Percentiles rank a stretch among this genome's conserved stretches.
Evolutionary conservation across 37 sponge, comb jelly and placozoan genomes (phyloP).

Genomic region (Agelas oroides): DNA sequence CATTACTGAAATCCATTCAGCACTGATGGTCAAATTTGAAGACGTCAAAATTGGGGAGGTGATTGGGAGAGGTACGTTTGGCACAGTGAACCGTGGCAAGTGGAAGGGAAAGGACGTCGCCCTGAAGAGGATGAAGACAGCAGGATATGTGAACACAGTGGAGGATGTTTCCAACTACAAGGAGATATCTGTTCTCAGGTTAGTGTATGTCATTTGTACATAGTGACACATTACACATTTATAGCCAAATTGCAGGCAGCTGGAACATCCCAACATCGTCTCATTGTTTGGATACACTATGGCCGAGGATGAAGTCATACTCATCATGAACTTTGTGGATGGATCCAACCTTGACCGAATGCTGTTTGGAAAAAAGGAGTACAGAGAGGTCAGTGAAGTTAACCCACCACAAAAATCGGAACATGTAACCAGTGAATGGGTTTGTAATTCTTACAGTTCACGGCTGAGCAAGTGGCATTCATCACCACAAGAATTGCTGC

Average conservation of each 20-base stretch:
- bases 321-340: slow-evolving; percentile 39
- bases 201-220: not conserved
- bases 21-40: too few species aligned
- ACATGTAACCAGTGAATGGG: not conserved
- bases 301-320: slow-evolving; percentile 15
- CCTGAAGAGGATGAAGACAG: not conserved
- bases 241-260: too few species aligned
- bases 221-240: too few species aligned
- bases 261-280: not conserved
- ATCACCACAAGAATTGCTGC: slow-evolving; percentile 34
- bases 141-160: not conserved
- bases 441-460: not conserved
- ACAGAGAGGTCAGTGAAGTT: slow-evolving; percentile 9
- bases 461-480: not conserved
- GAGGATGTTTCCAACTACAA: not conserved
- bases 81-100: not conserved
- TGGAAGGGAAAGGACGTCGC: not conserved
- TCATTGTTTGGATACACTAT: slow-evolving; percentile 1
- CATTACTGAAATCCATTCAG: too few species aligned
- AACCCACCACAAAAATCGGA: not conserved
- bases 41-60: not conserved
- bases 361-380: slow-evolving; percentile 9
- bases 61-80: not conserved
- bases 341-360: slow-evolving; percentile 34
- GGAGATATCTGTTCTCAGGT: not conserved